Evolutionary conservation across 2,888 invertebrate species (phyloP).

Genomic region (Epistrophe eligans): DNA sequence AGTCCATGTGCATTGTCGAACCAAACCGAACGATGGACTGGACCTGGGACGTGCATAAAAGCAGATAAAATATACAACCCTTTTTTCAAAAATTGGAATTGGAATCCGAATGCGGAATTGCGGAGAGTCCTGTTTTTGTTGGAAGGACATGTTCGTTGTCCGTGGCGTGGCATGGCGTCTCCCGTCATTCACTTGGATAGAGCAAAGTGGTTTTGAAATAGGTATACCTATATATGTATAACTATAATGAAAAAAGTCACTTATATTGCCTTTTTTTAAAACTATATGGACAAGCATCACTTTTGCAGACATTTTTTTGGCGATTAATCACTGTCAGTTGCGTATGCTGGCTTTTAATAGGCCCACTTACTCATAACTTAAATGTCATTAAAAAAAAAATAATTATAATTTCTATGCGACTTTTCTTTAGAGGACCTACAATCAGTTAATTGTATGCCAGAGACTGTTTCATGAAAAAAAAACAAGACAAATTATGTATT

Average conservation of each 20-base stretch:
- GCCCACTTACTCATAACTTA: constrained; percentile 6
- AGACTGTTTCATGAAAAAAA: too few species aligned
- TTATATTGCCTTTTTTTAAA: not conserved
- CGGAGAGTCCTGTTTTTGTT: not conserved
- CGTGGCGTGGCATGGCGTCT: too few species aligned
- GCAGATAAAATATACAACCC: constrained; percentile 51
- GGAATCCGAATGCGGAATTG: not conserved
- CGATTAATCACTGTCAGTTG: constrained; percentile 11
- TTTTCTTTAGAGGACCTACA: not conserved
- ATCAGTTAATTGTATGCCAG: not conserved
- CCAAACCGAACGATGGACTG: not conserved
- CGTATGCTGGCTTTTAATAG: constrained; percentile 3
- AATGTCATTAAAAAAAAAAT: not conserved
- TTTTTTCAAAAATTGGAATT: not conserved
- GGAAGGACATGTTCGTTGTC: not conserved
- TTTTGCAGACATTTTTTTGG: not conserved
- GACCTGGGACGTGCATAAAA: constrained; percentile 24
- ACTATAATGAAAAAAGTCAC: not conserved
- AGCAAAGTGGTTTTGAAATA: not conserved
- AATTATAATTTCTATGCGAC: not conserved
- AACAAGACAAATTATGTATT: too few species aligned
- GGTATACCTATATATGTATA: too few species aligned
- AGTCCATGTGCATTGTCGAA: too few species aligned
- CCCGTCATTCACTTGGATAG: not conserved
- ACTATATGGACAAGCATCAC: not conserved